phyloP scores from a whole-genome alignment of 1,140 invertebrate genomes.

The Atta cephalotes region DNA sequence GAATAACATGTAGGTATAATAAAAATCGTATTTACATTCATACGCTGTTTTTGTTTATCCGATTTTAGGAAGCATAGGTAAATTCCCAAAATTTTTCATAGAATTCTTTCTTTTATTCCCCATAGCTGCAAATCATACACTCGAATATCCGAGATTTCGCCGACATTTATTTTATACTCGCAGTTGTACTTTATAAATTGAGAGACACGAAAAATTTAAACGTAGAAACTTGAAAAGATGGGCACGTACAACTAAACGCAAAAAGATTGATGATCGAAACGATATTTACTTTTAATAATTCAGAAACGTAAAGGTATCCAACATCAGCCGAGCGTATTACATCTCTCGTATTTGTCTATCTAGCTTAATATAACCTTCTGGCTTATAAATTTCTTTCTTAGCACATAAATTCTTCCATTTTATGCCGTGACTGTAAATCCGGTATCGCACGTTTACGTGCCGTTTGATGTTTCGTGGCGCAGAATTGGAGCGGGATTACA shows the following conservation, averaged over 20 bases:
- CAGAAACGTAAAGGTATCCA: neutral
- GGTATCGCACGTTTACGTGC: slow-evolving; percentile 37
- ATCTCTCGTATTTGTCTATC: neutral
- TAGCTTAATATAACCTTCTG: neutral
- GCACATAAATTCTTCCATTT: neutral
- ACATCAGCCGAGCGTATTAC: neutral
- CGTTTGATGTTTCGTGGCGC: slow-evolving; percentile 35
- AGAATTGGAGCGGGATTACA: slow-evolving; percentile 37
- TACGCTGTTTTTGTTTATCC: neutral
- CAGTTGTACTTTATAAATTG: neutral
- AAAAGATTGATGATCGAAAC: neutral
- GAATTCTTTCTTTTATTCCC: slow-evolving; percentile 5
- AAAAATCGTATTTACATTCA: neutral
- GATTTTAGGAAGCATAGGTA: neutral
- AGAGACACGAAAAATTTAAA: neutral
- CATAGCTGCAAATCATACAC: neutral
- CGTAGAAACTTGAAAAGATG: neutral
- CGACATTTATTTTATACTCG: neutral
- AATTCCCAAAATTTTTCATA: neutral
- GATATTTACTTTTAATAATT: neutral
- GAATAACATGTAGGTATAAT: neutral
- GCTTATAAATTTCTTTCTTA: neutral
- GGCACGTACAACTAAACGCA: neutral
- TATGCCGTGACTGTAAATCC: neutral
- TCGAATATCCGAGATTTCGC: neutral